Evolutionary conservation across 1,140 invertebrate species (phyloP).

Genomic region (Atta colombica): DNA sequence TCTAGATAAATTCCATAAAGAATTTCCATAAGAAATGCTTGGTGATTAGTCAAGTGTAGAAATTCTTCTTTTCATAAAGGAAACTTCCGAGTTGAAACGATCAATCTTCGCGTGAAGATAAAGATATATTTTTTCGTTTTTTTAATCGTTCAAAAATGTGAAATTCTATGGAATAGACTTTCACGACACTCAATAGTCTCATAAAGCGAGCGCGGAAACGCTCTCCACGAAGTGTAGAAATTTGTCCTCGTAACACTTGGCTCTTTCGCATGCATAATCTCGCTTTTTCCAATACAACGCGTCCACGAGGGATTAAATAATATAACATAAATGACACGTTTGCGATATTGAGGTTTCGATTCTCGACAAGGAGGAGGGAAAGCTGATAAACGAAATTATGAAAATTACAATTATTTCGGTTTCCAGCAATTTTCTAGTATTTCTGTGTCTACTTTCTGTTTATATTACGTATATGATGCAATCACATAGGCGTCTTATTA

Average conservation of each 20-base stretch:
- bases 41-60: neutral
- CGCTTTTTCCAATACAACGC: constrained; percentile 7
- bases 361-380: neutral
- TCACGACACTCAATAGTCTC: constrained; percentile 18
- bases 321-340: constrained; percentile 23
- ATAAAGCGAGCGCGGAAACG: constrained; percentile 37
- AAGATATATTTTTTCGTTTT: neutral
- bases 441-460: constrained; percentile 6
- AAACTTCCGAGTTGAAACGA: neutral
- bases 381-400: neutral
- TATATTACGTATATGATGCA: neutral
- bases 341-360: neutral
- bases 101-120: constrained; percentile 1
- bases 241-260: constrained; percentile 58
- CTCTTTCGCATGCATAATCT: constrained; percentile 26
- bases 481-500: neutral
- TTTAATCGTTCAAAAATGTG: neutral
- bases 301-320: constrained; percentile 42
- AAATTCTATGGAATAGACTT: constrained; percentile 7
- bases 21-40: neutral
- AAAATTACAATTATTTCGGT: constrained; percentile 21
- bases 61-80: neutral
- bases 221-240: constrained; percentile 50
- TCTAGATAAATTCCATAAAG: neutral
- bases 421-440: neutral